Conservation (phyloP, 1,140 invertebrate genomes). For the Augochlora pura region DNA sequence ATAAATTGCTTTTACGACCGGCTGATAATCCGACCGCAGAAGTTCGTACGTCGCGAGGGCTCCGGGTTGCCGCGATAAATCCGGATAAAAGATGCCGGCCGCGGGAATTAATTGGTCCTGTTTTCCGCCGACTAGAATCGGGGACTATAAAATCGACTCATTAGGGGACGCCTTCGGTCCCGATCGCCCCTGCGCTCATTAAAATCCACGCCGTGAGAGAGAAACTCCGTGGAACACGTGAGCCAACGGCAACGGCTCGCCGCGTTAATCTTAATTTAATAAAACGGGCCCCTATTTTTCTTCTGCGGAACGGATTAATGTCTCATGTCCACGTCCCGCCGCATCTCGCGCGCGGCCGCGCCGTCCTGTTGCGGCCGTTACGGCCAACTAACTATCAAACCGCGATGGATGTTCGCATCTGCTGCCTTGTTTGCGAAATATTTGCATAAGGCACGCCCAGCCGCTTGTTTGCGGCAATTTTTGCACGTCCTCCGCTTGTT, state of each 20-base stretch:
- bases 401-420: too few relatives aligned
- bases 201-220: constrained; percentile 46
- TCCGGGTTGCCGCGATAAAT: constrained; percentile 33
- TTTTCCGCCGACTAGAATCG: constrained; percentile 53
- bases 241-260: constrained; percentile 18
- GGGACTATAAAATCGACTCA: constrained; percentile 65
- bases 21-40: constrained; percentile 11
- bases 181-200: constrained; percentile 62
- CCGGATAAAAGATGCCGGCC: constrained; percentile 61
- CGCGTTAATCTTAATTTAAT: constrained; percentile 53
- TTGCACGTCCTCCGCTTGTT: too few relatives aligned
- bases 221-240: constrained; percentile 39
- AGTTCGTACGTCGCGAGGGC: constrained; percentile 26
- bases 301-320: constrained; percentile 19
- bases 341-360: too few relatives aligned
- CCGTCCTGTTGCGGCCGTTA: too few relatives aligned
- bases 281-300: constrained; percentile 28
- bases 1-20: constrained; percentile 22
- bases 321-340: too few relatives aligned
- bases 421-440: too few relatives aligned
- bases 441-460: too few relatives aligned
- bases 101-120: constrained; percentile 65
- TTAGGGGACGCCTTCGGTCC: constrained; percentile 65
- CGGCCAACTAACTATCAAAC: too few relatives aligned
- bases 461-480: too few relatives aligned